Conservation (phyloP, 2,888 invertebrate species). For the Prenolepis imparis region DNA sequence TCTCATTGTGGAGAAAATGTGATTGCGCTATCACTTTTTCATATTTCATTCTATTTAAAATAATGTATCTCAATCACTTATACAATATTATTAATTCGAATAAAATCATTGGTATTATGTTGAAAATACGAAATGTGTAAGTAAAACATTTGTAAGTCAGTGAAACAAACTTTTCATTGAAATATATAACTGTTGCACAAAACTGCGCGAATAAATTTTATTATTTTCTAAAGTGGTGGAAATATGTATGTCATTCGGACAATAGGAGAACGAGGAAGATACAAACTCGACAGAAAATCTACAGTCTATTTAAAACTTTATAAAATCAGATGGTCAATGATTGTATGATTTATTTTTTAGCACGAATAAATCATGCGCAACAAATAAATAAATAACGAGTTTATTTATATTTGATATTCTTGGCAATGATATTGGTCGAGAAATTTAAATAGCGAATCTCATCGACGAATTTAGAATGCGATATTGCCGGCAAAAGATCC, state of each 20-base stretch:
- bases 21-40: background rate
- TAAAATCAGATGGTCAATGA: conserved; percentile 6
- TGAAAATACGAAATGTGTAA: background rate
- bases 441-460: conserved; percentile 69
- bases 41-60: background rate
- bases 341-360: background rate
- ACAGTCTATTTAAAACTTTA: conserved; percentile 26
- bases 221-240: conserved; percentile 15
- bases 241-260: background rate
- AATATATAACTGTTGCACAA: conserved; percentile 6
- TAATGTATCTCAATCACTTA: background rate
- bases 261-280: background rate
- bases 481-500: conserved; percentile 55
- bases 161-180: conserved; percentile 8
- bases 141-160: background rate
- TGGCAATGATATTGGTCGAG: background rate
- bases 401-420: conserved; percentile 49
- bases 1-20: background rate
- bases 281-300: background rate
- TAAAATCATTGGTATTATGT: background rate
- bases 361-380: background rate
- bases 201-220: conserved; percentile 10
- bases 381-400: background rate
- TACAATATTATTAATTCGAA: background rate
- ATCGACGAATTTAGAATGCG: conserved; percentile 60